Base-by-base conservation (phyloP, 2,797 vertebrate genomes). In the Coregonus ussuriensis region DNA sequence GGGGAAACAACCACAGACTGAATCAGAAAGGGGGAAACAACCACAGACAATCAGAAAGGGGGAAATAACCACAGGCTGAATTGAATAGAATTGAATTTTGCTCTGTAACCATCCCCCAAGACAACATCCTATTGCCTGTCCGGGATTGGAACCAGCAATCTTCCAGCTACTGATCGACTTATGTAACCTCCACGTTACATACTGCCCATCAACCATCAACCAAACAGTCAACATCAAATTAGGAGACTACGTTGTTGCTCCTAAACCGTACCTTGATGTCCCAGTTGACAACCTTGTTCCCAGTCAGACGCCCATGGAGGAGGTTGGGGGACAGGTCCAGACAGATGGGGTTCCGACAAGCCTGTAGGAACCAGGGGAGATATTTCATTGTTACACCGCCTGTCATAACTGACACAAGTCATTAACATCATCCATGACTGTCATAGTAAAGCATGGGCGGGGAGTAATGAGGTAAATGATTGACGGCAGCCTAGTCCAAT, bases 271-370 rank as follows among this genome's bases (percentile, higher is more conserved):
- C 98, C 96, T 99, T 99, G 77, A 99, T 94, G 71, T 99, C 97
- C 98, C 98, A 99, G 90, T 99, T 99, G 73, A 98, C 96, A 1
- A 98, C 96, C 95, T 98, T 98, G 90, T 97, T 98, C 83, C 98
- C 98, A n/a, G 98, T 99, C 83, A 99, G 91, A 74, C 98, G 95
- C 84, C 98, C 98, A 31, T 99, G 97, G 74, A 99, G 93, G 91
- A 92, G 91, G 89, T 98, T 98, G 66, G 95, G 86, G 71, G 98
- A 99, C 83, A 99, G 93, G 79, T 99, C 98, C 69, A 99, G 94
- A 86, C 98, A 99, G 91, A 99, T 99, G 9, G 96, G 96, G 83
- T 96, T 98, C 91, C 92, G 96, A 82, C 97, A 99, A 1, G 98
- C 97, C 98, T 99, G 86, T 4, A 51, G 74, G 13, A 76, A 74